phyloP scores from a whole-genome alignment of 2,797 vertebrate species.

The Darevskia mixta region DNA sequence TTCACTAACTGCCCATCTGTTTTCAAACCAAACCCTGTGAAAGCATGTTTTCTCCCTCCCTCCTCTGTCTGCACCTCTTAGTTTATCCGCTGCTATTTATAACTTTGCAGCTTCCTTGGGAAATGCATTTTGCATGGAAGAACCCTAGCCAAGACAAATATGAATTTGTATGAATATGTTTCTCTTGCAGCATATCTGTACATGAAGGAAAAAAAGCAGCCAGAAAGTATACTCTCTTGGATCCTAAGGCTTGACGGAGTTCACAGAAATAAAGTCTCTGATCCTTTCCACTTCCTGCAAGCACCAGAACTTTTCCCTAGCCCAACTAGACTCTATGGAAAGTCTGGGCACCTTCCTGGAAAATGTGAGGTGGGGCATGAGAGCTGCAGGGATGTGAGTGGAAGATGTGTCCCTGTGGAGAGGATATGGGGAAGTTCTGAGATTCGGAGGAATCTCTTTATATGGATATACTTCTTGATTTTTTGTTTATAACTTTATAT shows the following conservation, averaged over 20 bases:
- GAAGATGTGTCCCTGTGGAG: too few species aligned
- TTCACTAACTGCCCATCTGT: not conserved
- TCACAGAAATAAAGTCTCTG: not conserved
- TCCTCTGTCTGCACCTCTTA: not conserved
- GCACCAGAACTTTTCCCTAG: too few species aligned
- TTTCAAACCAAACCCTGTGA: not conserved
- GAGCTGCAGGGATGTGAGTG: too few species aligned
- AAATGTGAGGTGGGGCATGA: too few species aligned
- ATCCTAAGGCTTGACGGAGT: not conserved
- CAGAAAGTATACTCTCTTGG: not conserved
- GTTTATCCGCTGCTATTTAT: not conserved
- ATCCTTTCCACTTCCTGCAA: not conserved
- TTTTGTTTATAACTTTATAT: too few species aligned
- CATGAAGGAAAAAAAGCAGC: not conserved
- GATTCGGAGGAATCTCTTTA: too few species aligned
- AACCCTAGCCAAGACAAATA: slow-evolving; percentile 23
- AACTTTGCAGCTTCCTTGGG: not conserved
- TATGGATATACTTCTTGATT: too few species aligned
- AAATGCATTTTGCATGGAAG: not conserved
- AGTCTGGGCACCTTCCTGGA: too few species aligned
- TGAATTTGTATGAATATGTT: slow-evolving; percentile 32
- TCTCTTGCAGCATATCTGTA: not conserved
- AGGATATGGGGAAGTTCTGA: too few species aligned
- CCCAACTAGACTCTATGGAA: too few species aligned
- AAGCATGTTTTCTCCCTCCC: not conserved